Base-by-base conservation (phyloP, 2,113 vertebrate species). In the Malurus cyaneus region DNA sequence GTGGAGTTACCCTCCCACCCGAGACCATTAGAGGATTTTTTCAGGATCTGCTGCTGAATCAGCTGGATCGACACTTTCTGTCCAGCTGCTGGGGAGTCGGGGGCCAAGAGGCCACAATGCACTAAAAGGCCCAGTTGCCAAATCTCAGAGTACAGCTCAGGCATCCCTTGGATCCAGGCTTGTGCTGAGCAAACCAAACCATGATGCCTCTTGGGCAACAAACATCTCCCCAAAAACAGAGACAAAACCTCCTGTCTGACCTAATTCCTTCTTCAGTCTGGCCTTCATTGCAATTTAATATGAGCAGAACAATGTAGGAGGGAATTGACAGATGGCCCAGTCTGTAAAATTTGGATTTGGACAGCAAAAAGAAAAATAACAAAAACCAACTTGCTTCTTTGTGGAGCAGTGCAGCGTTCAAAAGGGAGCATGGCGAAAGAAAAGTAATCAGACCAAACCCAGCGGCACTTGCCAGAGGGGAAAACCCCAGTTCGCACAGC, bases 291-390 rank as follows among this genome's bases (percentile, higher is more conserved):
- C 93, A 96, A 91, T 88, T 92, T 94, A 96, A 95, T 93, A 95
- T 83, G 87, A 97, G 90, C 94, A 93, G 92, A 95, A 94, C 86
- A 93, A 95, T 44, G 83, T 96, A 97, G 93, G 93, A 96, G 90
- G 92, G 93, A 96, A 94, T 83, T 96, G 93, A 97, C 94, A 96
- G 94, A 94, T 92, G 94, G 92, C 87, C 93, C 87, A 93, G 95
- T 96, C 94, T 94, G 85, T 85, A 97, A 96, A 96, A 90, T 93
- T 95, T 89, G 94, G 89, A 95, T 88, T 86, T 94, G 89, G 92
- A 93, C 69, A 78, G 79, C 8, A 89, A 87, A 94, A 86, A 72
- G 5, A 53, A 69, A 80, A 73, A 72, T 39, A 39, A 61, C 56
- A 46, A 59, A 29, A 73, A n/a, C 26, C 52, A 59, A 21, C 41